Conservation (phyloP, 2,797 vertebrate species). For the Hypotaenidia philippensis region DNA sequence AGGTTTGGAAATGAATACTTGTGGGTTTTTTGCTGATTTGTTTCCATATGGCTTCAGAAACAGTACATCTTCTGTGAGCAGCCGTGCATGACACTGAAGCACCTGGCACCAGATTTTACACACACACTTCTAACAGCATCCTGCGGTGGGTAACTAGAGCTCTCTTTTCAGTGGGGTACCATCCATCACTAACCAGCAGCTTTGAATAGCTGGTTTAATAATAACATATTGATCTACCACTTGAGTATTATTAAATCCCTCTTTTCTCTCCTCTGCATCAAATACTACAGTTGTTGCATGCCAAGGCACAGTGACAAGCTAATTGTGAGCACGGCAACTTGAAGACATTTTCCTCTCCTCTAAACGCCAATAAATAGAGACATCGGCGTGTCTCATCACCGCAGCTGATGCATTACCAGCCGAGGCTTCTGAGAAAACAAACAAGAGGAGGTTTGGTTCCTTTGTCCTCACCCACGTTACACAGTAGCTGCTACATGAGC, state of each 20-base stretch:
- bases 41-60: not conserved
- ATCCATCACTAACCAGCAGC: not conserved
- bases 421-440: not conserved
- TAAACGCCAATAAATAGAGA: not conserved
- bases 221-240: not conserved
- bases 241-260: not conserved
- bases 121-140: not conserved
- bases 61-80: not conserved
- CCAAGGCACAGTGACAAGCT: not conserved
- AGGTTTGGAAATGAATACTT: not conserved
- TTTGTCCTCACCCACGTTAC: accelerated
- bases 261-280: not conserved
- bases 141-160: not conserved
- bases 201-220: not conserved
- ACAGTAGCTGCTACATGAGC: not conserved
- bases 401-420: not conserved
- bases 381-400: not conserved
- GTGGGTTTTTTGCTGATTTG: not conserved
- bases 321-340: not conserved
- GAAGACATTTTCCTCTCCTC: not conserved
- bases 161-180: not conserved
- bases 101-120: not conserved
- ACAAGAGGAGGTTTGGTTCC: not conserved
- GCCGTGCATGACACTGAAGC: not conserved
- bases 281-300: not conserved